Base-by-base conservation (phyloP, 1,140 invertebrate species). In the Hypothenemus hampei region DNA sequence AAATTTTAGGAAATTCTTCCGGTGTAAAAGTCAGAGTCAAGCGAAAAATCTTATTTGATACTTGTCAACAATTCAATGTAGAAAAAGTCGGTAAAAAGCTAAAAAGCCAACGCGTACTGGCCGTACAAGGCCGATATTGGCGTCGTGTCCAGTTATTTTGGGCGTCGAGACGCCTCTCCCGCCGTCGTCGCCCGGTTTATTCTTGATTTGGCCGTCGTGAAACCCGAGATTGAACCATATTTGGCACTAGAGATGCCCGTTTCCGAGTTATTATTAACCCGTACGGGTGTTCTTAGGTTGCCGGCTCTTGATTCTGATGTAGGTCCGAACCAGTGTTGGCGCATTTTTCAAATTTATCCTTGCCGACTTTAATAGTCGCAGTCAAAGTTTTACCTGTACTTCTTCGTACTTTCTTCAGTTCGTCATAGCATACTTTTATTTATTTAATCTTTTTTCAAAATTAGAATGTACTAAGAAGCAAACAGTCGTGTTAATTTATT, bases 161-260 rank as follows among this genome's bases (percentile, higher is more conserved):
- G 53, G 63, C 65, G 67, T 24, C 53, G 69, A 66, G 66, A 66
- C 66, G 62, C 61, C 60, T 63, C 64, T 60, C 63, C 61, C 59
- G 62, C 54, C 24, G 10, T 13, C 29, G 37, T 35, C 37, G 37
- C 49, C 44, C 50, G 61, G 64, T 66, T 68, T 68, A 70, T 68
- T 66, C 68, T 72, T 60, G 64, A 69, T 68, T 69, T 66, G 69
- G 69, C 52, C 61, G 61, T 65, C 53, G 41, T 67, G 69, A 69
- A 72, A 72, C 64, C 62, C 66, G 69, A 72, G 69, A 69, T 70
- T 69, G 66, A 65, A 65, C 69, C 69, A 58, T 69, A 72, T 70
- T 69, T 63, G 69, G 69, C 58, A 65, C 59, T 67, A 60, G 60
- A n/a, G n/a, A 56, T 57, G 50, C 35, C 44, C 51, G 59, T 50